Percentiles rank a stretch among this genome's conserved stretches.
These are phyloP conservation scores for Clostera curtula DNA, from an alignment of 2,888 invertebrate genomes.

Conservation along the genomic window DNA sequence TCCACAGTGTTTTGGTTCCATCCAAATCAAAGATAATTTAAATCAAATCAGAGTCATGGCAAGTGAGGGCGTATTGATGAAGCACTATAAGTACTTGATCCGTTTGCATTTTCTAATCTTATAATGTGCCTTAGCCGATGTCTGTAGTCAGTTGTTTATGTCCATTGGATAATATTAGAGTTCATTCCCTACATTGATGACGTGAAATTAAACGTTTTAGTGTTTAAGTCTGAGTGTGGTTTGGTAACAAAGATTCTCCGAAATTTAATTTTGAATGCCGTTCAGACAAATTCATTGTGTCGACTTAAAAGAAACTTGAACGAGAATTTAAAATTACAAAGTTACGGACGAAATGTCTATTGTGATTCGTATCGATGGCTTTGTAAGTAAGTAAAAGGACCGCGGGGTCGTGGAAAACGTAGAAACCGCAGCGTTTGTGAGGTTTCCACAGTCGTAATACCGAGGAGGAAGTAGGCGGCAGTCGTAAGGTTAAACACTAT, in stretches of 20 bases:
- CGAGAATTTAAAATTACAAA: neutral
- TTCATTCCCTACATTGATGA: conserved; percentile 5
- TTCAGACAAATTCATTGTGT: conserved; percentile 9
- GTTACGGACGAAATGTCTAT: too few species aligned
- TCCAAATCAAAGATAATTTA: conserved; percentile 30
- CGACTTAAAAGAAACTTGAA: neutral
- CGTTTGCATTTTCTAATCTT: conserved; percentile 70
- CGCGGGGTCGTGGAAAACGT: conserved; percentile 37
- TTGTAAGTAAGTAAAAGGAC: conserved; percentile 14
- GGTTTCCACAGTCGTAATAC: conserved; percentile 69
- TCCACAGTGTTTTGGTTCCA: too few species aligned
- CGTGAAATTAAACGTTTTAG: conserved; percentile 4
- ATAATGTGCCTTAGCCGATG: conserved; percentile 63
- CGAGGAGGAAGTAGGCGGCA: conserved; percentile 65
- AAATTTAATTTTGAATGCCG: neutral
- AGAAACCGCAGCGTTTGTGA: conserved; percentile 65
- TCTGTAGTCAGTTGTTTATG: conserved; percentile 15
- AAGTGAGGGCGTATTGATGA: conserved; percentile 46
- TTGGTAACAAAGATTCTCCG: too few species aligned
- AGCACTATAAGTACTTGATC: conserved; percentile 69
- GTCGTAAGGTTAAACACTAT: conserved; percentile 73
- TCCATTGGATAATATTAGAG: conserved; percentile 6
- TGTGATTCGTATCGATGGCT: conserved; percentile 6
- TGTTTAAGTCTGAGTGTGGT: too few species aligned
- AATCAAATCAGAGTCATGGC: conserved; percentile 49